Base-by-base conservation (phyloP, 2,113 vertebrate genomes). In the Neoarius graeffei region DNA sequence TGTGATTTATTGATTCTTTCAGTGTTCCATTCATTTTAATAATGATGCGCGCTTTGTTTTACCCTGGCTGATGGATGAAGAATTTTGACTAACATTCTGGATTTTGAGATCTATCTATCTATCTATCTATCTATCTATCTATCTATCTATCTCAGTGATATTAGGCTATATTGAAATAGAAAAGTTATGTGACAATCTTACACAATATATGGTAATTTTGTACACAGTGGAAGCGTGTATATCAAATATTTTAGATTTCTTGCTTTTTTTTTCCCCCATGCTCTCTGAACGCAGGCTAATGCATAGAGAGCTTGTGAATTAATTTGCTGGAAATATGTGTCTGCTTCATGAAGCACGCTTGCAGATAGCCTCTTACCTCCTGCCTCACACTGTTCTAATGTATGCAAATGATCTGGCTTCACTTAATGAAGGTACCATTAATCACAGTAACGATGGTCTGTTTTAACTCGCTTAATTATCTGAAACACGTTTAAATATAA, bases 351-450 rank as follows among this genome's bases (percentile, higher is more conserved):
- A 76, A 86, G 54, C 59, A 23, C 35, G 84, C 20, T 54, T 56
- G 60, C 74, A 59, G 84, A 91, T 90, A 92, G 92, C 91, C 92
- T 89, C 92, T 82, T 83, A 89, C 91, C 93, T 92, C 94, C 92
- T 93, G 92, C 91, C 91, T 94, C 87, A 93, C 92, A 92, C 93
- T 93, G 90, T 87, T 94, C 92, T 95, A 95, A 95, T 95, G 92
- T 94, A 95, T 95, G 95, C 94, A 95, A 96, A 96, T 95, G 90
- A 94, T 94, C 93, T 93, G 50, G 92, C 93, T 94, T 91, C 90
- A 93, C 91, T 93, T 94, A 95, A 96, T 94, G 94, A 95, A 94
- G 94, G 93, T 91, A 82, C 92, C 94, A 95, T 96, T 96, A 95
- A 96, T 96, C 95, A 95, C 91, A 89, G 92, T 95, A 93, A 94